Evolutionary conservation across 2,113 vertebrate genomes (phyloP), one percentile per base, ranked within the genome.

Genomic region (Rhinopomastus cyanomelas): DNA sequence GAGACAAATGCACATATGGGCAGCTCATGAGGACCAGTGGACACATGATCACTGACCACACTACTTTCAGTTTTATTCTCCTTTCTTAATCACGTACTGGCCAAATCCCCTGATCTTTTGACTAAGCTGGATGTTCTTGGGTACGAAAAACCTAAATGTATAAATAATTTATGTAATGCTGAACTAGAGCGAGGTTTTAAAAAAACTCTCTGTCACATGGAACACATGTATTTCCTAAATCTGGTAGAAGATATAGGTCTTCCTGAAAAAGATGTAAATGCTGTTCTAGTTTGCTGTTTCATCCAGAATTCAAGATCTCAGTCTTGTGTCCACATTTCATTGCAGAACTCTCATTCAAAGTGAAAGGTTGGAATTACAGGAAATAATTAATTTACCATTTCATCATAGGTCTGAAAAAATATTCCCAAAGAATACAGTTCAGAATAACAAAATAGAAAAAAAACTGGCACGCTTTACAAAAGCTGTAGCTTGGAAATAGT

Each of bases 401-500:
- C 37, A 71, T 52, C 5, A 0, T 11, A 76, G 15, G 16, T 57
- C 27, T 53, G 36, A 49, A 57, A 77, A 69, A 81, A 46, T 44
- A 59, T 74, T 89, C 82, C 44, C 34, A 56, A 4, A 26, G 15
- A 51, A 13, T 27, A 34, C 18, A 0, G 2, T 32, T 79, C n/a
- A 44, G 23, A 82, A 57, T 22, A 88, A 65, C 8, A 52, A 32
- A 61, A 29, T 34, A 86, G 46, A 23, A 87, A 80, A 87, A 78
- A 46, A 8, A 52, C 9, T 56, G 51, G 6, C 29, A 55, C 0
- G 0, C 72, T 81, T 62, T 0, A 9, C 36, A 52, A 51, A 56
- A 61, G 22, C 11, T 52, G 51, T 78, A n/a, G 30, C 30, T 68
- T 90, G 53, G 44, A 81, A 83, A 91, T 19, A 3, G 29, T 56